Evolutionary conservation across 2,888 invertebrate genomes (phyloP), one percentile per base, ranked within the genome.

Genomic region (Drosophila merina): DNA sequence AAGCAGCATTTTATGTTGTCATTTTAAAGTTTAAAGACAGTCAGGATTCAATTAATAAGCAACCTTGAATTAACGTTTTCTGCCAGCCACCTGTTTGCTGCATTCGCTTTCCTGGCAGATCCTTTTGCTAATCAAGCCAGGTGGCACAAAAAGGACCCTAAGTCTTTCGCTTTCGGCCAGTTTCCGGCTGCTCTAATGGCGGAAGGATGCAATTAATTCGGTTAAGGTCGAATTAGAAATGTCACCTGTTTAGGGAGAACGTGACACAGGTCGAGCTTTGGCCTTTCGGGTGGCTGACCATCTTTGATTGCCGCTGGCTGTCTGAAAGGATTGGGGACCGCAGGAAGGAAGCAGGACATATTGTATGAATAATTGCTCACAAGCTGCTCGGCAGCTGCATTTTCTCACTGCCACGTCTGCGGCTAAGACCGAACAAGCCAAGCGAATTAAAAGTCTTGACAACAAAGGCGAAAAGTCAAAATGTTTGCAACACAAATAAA

Each of bases 21-120:
- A 60, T 67, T 40, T 49, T 20, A 57, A 67, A 82, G 28, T 31
- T 70, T 57, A 58, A 59, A 20, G 25, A 30, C 26, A 6, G 28
- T n/a, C 54, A 38, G 20, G 25, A 20, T 25, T 72, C 38, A 54
- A 62, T 54, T 72, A 28, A 62, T 55, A 33, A 20, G 20, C 20
- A 20, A 40, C 25, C 25, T 40, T 40, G 40, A 4, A 33, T 20
- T 14, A 14, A 28, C 25, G 10, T 67, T 44, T 55, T 55, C 47
- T 5, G 12, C 9, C n/a, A 36, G 36, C 6, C 86, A 81, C 80
- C 81, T 86, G 81, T 81, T 84, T 52, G 6, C 57, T 64, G 28
- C n/a, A 45, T 66, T 49, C 73, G 51, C 33, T 10, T 38, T 38
- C 20, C 48, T 42, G 56, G 26, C 14, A 48, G 12, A 30, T 49